These are phyloP conservation scores for Anoura caudifer DNA, from an alignment of 2,113 vertebrate species.

Conservation along the genomic window DNA sequence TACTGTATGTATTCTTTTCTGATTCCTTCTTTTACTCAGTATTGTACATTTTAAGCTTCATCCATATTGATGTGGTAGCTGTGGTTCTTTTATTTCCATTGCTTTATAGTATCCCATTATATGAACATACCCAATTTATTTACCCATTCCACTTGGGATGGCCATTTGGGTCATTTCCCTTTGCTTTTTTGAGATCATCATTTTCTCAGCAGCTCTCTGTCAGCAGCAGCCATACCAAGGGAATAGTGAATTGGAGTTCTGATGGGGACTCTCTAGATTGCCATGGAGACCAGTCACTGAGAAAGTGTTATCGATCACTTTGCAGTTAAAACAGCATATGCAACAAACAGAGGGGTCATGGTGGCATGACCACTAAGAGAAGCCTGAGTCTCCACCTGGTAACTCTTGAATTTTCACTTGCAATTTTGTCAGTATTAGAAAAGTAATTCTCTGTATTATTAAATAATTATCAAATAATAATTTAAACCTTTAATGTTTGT, in stretches of 20 bases:
- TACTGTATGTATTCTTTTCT: neutral
- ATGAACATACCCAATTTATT: neutral
- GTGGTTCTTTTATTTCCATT: neutral
- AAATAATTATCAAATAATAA: neutral
- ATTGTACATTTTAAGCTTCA: neutral
- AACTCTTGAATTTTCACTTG: neutral
- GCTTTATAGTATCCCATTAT: neutral
- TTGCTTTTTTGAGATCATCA: neutral
- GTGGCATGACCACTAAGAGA: neutral
- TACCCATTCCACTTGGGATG: neutral
- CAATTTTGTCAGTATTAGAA: slow-evolving; percentile 9
- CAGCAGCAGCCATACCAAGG: neutral
- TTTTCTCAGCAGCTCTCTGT: neutral
- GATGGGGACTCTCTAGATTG: neutral
- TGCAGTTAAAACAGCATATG: neutral
- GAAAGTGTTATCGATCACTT: neutral
- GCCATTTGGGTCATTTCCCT: neutral
- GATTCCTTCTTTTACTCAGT: neutral
- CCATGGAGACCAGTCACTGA: neutral
- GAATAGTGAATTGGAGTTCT: slow-evolving; percentile 9
- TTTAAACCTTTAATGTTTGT: neutral
- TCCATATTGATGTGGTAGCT: neutral
- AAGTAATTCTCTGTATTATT: neutral
- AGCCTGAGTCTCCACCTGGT: neutral
- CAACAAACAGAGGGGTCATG: neutral